Base-by-base conservation (phyloP, 2,113 vertebrate genomes). In the Sigmodon hispidus region DNA sequence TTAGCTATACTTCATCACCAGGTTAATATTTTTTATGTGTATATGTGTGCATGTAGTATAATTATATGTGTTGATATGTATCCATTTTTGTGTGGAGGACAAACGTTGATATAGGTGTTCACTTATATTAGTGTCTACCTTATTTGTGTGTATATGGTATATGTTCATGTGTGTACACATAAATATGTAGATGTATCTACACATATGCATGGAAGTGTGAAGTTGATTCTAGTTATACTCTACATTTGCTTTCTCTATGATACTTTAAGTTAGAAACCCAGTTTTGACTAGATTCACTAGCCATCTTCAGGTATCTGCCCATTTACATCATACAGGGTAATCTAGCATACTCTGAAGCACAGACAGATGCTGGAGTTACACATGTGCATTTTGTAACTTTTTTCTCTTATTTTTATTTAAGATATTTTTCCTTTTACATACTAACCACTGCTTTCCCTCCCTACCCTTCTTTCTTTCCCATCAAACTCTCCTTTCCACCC, bases 171-270 rank as follows among this genome's bases (percentile, higher is more conserved):
- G n/a, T 63, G 16, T 43, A 3, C n/a, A 57, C 5, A 59, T 10
- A 26, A 16, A 55, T 57, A 21, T 52, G 48, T 34, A 50, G 13
- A 19, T 19, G 48, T 79, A 8, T n/a, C 19, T 57, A 0, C 7
- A 13, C 3, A 26, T 48, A 2, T 48, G 11, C 34, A 15, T 48
- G 12, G 73, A 45, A 5, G 43, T 1, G 31, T 50, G 48, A 31
- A 5, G n/a, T 29, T 45, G 6, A 65, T 19, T 10, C 16, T 85
- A 1, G 0, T 31, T 65, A 1, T 63, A 4, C 4, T 0, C 10
- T 65, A 48, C 29, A 19, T 22, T 65, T 65, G 43, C 29, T 34
- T 48, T 85, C 43, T 16, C 45, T 11, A 36, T 36, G 31, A 61
- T 2, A 61, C 36, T 48, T 85, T 85, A 45, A 65, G 16, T 34